Base-by-base conservation (phyloP, 2,797 vertebrate species). In the Sebastes ruberrimus region DNA sequence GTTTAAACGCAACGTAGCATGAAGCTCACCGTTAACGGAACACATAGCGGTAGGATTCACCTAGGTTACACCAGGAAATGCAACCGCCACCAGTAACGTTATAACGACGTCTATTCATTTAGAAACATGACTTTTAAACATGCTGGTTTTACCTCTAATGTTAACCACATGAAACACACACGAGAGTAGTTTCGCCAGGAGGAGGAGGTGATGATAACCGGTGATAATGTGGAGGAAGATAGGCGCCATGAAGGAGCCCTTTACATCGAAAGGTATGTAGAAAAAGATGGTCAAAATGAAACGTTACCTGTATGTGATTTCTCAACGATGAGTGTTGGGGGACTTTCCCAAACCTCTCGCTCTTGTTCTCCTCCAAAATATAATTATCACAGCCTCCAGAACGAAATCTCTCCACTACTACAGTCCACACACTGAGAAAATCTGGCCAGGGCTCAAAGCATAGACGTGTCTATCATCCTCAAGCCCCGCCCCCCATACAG, bases 401-500 rank as follows among this genome's bases (percentile, higher is more conserved):
- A 88, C 82, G 49, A 67, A 20, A 64, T 42, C 33, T 83, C 90
- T 85, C 81, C 65, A 84, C 86, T 76, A 56, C 76, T 76, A 56
- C 76, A 82, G 67, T 82, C 86, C 86, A 60, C 88, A 79, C 85
- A 55, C 88, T 77, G 78, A 16, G 86, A 81, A 55, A 82, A 82
- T 89, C 92, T 93, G 91, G 84, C 83, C 8, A 0, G 0, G 59
- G 80, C 77, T 80, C 86, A 86, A 83, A 49, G 72, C 57, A 81
- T 38, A 22, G 71, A 90, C 86, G 82, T 92, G 92, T 88, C 93
- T 46, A 90, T 93, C 94, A 94, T 86, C 78, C 10, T 2, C 4
- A 80, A 81, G 65, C 5, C 88, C 93, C 93, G 75, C 90, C 93
- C 75, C 38, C 38, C 38, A 14, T 93, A 93, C 90, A 92, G 90